Conservation (phyloP, 92 coral and sea anemone genomes). For the Phenganax stokvisi region DNA sequence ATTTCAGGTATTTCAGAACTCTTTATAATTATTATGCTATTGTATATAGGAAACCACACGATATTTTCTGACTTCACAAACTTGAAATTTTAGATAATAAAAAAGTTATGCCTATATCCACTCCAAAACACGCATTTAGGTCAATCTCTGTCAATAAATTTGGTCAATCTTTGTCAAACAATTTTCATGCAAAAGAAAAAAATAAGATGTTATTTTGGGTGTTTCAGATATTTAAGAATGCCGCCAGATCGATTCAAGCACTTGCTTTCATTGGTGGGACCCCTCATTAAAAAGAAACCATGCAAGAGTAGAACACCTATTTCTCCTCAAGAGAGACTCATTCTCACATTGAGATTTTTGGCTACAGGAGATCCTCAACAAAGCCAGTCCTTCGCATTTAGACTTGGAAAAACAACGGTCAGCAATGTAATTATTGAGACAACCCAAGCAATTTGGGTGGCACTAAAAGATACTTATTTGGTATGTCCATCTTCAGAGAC, state of each 20-base stretch:
- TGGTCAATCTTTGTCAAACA: neutral
- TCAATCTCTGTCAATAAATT: too few relatives aligned
- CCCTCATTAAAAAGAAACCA: slow-evolving; percentile 33
- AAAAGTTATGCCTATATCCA: too few relatives aligned
- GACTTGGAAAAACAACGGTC: slow-evolving; percentile 50
- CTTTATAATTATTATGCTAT: too few relatives aligned
- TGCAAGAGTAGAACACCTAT: slow-evolving; percentile 43
- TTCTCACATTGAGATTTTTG: slow-evolving; percentile 39
- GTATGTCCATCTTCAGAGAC: slow-evolving; percentile 13
- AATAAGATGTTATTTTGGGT: neutral
- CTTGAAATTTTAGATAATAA: too few relatives aligned
- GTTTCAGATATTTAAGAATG: slow-evolving; percentile 37
- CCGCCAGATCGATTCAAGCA: slow-evolving; percentile 35
- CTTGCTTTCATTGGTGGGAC: slow-evolving; percentile 44
- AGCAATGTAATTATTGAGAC: slow-evolving; percentile 43
- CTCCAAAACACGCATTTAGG: too few relatives aligned
- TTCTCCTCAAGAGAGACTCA: slow-evolving; percentile 44
- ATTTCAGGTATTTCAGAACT: slow-evolving; percentile 10
- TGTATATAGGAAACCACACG: too few relatives aligned
- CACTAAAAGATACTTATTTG: slow-evolving; percentile 19
- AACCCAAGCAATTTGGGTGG: slow-evolving; percentile 40
- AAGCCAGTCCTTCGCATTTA: slow-evolving; percentile 38
- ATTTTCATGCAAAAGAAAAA: neutral
- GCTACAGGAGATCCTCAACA: slow-evolving; percentile 39
- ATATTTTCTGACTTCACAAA: too few relatives aligned